Evolutionary conservation across 2,888 invertebrate genomes (phyloP), one percentile per base, ranked within the genome.

Genomic region (Machimus rusticus): DNA sequence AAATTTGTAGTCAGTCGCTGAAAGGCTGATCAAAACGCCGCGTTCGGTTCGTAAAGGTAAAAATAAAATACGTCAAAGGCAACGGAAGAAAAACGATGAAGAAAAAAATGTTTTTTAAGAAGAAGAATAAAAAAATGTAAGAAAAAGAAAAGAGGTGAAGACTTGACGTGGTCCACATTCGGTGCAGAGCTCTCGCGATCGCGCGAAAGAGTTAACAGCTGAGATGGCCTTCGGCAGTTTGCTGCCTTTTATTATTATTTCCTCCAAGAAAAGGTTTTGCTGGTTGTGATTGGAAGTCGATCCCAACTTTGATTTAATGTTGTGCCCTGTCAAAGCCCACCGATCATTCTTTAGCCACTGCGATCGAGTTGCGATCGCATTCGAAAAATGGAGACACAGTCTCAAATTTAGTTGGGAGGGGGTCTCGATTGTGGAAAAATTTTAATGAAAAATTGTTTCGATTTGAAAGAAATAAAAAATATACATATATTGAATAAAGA

Each of bases 241-340:
- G 37, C 81, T 82, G 82, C 66, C 82, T 82, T 82, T 82, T 79
- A 28, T 78, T 78, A 66, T 57, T 82, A 66, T 82, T 82, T 82
- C 82, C 57, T 82, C 57, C 57, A 82, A 55, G 66, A 66, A 57
- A 82, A 57, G 37, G 82, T 82, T 12, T 82, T 82, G 66, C 82
- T 82, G 82, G n/a, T 82, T 82, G 82, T 82, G 82, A 82, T 82
- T 82, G 82, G 82, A 82, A 82, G 82, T 82, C 82, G 82, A 82
- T 82, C 55, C 37, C 55, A 23, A 66, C 37, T 66, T 82, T 46
- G 51, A 51, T 82, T 82, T 37, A 19, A 55, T 82, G 28, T 66
- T 66, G 66, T 57, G 39, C 82, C 66, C 66, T 82, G 82, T 82
- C 82, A 82, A 57, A 82, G 82, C 82, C 39, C n/a, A 57, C 23